Base-by-base conservation (phyloP, 2,113 vertebrate species). In the Eupsittula cactorum region DNA sequence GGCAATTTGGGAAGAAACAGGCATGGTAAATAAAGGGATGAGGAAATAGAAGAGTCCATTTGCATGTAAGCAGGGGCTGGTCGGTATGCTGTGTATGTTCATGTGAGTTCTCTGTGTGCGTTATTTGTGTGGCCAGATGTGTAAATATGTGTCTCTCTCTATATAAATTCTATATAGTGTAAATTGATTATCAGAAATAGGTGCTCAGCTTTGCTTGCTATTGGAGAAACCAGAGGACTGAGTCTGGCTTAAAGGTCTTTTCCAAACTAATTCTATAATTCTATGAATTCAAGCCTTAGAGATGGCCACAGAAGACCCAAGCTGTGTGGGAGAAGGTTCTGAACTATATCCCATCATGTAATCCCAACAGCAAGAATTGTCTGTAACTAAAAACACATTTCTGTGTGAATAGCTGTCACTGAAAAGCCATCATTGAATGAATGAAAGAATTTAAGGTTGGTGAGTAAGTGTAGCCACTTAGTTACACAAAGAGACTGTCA, bases 141-240 rank as follows among this genome's bases (percentile, higher is more conserved):
- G 10, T 37, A 47, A 52, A 70, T 39, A 65, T 17, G 16, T 57
- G 8, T 20, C 13, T 59, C 13, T n/a, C 55, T 59, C 0, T 15
- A 9, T n/a, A 16, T 28, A 7, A 47, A 37, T 71, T 33, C 19
- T 47, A 9, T 33, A 13, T 18, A 33, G 5, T 19, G 16, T 39
- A 80, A 88, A 60, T 24, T 75, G 9, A 7, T 11, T 64, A 21
- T 42, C 47, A 65, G 39, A 27, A 69, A 7, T 13, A 55, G 19
- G 4, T 0, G 0, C 5, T 91, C 49, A 69, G 10, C 3, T 19
- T 68, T 27, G 8, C 21, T 52, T 29, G 5, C 18, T 47, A 29
- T 12, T 47, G 44, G 24, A 89, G 11, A 89, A 9, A 39, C 12
- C 0, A 0, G 8, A 23, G 41, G 23, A 42, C 35, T 29, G 44